Percentiles rank a stretch among this genome's conserved stretches.
Evolutionary conservation across 2,888 invertebrate genomes (phyloP).

Genomic region (Dicycla oo): DNA sequence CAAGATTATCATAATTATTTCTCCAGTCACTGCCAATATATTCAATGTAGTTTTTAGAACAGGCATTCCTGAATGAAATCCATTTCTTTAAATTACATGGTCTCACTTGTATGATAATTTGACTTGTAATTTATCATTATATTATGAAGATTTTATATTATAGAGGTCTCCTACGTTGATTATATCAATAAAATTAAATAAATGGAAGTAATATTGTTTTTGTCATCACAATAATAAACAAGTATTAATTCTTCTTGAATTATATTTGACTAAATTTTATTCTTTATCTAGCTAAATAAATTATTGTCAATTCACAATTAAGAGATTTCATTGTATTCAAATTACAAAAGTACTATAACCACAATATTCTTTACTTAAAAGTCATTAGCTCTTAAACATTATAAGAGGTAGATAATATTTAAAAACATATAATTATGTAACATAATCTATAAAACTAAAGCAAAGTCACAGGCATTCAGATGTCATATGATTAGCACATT

Average conservation of each 20-base stretch:
- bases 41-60: constrained; percentile 75
- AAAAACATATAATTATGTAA: constrained; percentile 26
- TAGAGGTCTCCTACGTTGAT: constrained; percentile 86
- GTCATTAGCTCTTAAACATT: constrained; percentile 40
- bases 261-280: constrained; percentile 60
- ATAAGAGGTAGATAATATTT: constrained; percentile 57
- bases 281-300: constrained; percentile 66
- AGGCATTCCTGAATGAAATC: constrained; percentile 84
- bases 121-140: constrained; percentile 86
- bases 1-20: constrained; percentile 63
- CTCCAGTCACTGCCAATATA: constrained; percentile 85
- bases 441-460: constrained; percentile 16
- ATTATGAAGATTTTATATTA: constrained; percentile 85
- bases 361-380: constrained; percentile 41
- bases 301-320: constrained; percentile 76
- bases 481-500: constrained; percentile 14
- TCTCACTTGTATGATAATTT: constrained; percentile 89
- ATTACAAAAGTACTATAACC: constrained; percentile 56
- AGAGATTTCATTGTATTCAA: constrained; percentile 63
- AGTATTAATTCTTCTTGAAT: constrained; percentile 54
- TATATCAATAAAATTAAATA: constrained; percentile 86
- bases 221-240: constrained; percentile 60
- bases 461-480: constrained; percentile 14
- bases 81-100: constrained; percentile 85
- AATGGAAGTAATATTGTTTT: constrained; percentile 71